Conservation (phyloP, 2,797 vertebrate genomes). For the Phataginus tricuspis region DNA sequence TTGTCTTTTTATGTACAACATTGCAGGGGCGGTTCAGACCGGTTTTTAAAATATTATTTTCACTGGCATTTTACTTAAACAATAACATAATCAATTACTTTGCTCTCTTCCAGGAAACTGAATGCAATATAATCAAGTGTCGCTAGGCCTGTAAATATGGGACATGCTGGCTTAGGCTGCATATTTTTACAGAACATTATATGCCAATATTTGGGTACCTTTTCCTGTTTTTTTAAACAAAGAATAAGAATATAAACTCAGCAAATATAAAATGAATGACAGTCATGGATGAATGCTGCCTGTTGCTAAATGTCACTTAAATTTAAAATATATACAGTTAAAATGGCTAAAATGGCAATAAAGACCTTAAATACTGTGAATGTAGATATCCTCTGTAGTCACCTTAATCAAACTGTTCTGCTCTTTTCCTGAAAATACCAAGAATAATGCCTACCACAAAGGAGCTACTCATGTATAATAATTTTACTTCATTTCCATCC, state of each 20-base stretch:
- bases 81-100: conserved; percentile 58
- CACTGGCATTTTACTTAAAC: conserved; percentile 71
- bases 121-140: conserved; percentile 69
- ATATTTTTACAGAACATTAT: conserved; percentile 27
- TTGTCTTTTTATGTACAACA: conserved; percentile 64
- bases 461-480: background rate
- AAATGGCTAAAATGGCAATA: background rate
- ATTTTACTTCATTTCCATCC: background rate
- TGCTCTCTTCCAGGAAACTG: conserved; percentile 64
- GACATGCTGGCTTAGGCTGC: background rate
- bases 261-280: background rate
- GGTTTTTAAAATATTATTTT: conserved; percentile 74
- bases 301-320: background rate
- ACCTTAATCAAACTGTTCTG: background rate
- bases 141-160: conserved; percentile 59
- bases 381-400: background rate
- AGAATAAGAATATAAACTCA: background rate
- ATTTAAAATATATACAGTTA: conserved; percentile 7
- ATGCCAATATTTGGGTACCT: background rate
- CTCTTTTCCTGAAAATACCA: background rate
- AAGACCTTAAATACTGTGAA: background rate
- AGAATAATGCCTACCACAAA: background rate
- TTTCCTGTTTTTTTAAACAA: conserved; percentile 19
- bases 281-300: background rate
- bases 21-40: conserved; percentile 53